These are phyloP conservation scores for Macropus fuliginosus DNA, from an alignment of 2,797 vertebrate species.

Conservation along the genomic window DNA sequence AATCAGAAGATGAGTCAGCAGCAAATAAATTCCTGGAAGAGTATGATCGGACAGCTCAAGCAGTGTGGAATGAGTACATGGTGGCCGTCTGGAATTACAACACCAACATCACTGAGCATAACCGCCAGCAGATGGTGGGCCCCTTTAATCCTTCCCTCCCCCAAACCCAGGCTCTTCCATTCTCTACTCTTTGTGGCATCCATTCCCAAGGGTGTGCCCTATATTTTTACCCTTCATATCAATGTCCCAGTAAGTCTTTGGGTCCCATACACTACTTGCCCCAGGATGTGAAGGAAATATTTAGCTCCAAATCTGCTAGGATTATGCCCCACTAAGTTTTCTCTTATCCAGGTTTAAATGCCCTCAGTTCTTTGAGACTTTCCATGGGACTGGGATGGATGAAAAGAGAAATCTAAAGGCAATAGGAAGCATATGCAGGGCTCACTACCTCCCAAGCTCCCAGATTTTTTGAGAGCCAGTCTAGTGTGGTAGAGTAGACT, in stretches of 20 bases:
- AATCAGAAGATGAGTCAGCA: conserved; percentile 89
- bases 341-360: not conserved
- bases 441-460: not conserved
- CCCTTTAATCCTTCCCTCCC: not conserved
- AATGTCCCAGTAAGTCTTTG: not conserved
- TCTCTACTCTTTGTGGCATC: conserved; percentile 4
- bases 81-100: conserved; percentile 95
- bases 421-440: not conserved
- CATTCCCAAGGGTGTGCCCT: not conserved
- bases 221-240: not conserved
- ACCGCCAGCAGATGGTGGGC: conserved; percentile 90
- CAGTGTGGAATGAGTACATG: conserved; percentile 91
- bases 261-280: not conserved
- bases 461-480: not conserved
- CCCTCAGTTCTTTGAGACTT: not conserved
- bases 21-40: conserved; percentile 87
- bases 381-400: not conserved
- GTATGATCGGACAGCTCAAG: conserved; percentile 91
- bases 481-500: not conserved
- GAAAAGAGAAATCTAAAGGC: not conserved
- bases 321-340: not conserved
- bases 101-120: conserved; percentile 91
- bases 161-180: not conserved
- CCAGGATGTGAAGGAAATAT: not conserved
- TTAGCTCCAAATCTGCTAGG: not conserved